Evolutionary conservation across 2,888 invertebrate species (phyloP).

Genomic region (Cynaeus angustus): DNA sequence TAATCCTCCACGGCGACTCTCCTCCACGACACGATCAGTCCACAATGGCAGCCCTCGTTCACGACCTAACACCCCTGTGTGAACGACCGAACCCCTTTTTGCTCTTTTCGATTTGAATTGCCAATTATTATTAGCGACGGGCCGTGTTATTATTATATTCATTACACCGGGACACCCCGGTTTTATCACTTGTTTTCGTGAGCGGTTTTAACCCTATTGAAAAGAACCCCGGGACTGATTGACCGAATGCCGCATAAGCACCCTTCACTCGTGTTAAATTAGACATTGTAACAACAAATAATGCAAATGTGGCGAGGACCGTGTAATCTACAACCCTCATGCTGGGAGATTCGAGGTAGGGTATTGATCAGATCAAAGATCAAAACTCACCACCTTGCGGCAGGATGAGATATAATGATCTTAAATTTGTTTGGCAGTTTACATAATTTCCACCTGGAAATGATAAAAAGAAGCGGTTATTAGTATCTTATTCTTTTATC

Average conservation of each 20-base stretch:
- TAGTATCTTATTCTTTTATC: too few species aligned
- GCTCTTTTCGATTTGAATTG: constrained; percentile 64
- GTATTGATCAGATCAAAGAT: constrained; percentile 24
- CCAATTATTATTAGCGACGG: constrained; percentile 58
- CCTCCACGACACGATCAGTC: constrained; percentile 44
- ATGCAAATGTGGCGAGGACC: constrained; percentile 47
- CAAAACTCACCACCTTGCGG: constrained; percentile 18
- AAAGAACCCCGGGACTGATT: constrained; percentile 43
- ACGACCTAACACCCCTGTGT: constrained; percentile 59
- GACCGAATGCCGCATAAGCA: constrained; percentile 47
- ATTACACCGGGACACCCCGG: constrained; percentile 62
- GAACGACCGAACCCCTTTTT: constrained; percentile 57
- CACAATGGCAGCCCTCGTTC: constrained; percentile 59
- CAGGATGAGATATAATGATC: too few species aligned
- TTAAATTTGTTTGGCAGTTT: too few species aligned
- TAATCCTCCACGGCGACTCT: constrained; percentile 57
- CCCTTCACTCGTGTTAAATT: constrained; percentile 50
- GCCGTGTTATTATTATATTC: constrained; percentile 66
- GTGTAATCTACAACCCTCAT: constrained; percentile 16
- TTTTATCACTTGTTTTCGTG: constrained; percentile 63
- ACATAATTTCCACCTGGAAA: too few species aligned
- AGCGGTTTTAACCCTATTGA: constrained; percentile 60
- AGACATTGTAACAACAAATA: constrained; percentile 50
- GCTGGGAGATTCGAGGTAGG: constrained; percentile 20
- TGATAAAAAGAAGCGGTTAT: too few species aligned